Conservation (phyloP, 2,888 invertebrate species). For the Lasioglossum pauxillum region DNA sequence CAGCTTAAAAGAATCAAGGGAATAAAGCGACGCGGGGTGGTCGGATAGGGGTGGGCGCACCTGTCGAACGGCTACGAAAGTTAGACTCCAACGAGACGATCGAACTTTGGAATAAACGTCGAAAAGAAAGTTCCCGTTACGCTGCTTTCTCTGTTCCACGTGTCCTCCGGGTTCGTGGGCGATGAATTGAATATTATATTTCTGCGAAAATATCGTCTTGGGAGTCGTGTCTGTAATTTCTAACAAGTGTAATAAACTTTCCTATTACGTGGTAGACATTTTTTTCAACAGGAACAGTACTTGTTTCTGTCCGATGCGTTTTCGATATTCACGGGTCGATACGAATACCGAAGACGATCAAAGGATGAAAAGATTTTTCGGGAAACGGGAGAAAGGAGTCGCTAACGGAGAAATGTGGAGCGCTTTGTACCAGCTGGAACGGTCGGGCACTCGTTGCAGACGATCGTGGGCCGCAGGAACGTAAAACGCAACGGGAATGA, state of each 20-base stretch:
- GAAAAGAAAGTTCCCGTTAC: constrained; percentile 45
- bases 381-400: not conserved
- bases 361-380: not conserved
- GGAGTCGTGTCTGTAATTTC: constrained; percentile 11
- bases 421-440: not conserved
- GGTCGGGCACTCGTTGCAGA: not conserved
- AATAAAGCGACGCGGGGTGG: constrained; percentile 10
- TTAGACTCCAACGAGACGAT: constrained; percentile 34
- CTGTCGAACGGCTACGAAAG: constrained; percentile 22
- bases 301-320: not conserved
- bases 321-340: constrained; percentile 1
- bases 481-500: constrained; percentile 4
- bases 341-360: not conserved
- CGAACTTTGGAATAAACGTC: constrained; percentile 52
- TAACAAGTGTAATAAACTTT: not conserved
- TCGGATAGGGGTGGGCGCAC: not conserved
- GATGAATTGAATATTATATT: constrained; percentile 29
- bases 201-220: constrained; percentile 17
- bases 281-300: too few relatives aligned
- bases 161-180: constrained; percentile 18
- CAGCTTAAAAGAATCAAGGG: constrained; percentile 20
- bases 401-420: not conserved
- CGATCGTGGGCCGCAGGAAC: constrained; percentile 8
- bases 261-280: not conserved
- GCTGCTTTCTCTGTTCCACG: constrained; percentile 9